Conservation (phyloP, 2,113 vertebrate species). For the Melanocharis versteri region DNA sequence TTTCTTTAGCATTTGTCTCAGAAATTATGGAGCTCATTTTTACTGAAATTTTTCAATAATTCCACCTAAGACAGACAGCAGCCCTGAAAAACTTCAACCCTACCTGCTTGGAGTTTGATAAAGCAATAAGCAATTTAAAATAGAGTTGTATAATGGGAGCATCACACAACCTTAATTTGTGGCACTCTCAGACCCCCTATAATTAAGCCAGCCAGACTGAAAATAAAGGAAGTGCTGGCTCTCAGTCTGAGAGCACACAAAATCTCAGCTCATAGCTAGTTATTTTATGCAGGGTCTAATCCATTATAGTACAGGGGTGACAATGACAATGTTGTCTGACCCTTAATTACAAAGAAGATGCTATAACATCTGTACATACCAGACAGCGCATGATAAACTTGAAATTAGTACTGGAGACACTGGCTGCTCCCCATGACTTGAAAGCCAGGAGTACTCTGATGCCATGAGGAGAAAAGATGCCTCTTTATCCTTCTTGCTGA, state of each 20-base stretch:
- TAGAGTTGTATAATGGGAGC: background rate
- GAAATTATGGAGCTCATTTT: background rate
- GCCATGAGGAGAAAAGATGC: background rate
- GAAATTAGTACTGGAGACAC: background rate
- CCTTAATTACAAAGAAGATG: constrained; percentile 35
- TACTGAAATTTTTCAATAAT: background rate
- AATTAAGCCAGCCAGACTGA: constrained; percentile 19
- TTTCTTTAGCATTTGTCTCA: background rate
- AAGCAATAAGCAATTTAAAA: background rate
- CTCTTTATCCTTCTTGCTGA: background rate
- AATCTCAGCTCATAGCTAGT: background rate
- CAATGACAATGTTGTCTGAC: background rate
- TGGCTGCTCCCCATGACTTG: background rate
- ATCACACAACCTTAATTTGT: constrained; percentile 17
- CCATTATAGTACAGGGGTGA: background rate
- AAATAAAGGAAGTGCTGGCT: background rate
- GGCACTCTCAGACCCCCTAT: background rate
- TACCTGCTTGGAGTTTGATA: background rate
- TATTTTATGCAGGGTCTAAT: constrained; percentile 14
- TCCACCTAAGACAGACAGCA: background rate
- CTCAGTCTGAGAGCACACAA: background rate
- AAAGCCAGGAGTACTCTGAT: background rate
- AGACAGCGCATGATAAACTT: background rate
- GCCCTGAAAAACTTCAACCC: background rate
- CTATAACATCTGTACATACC: background rate